Conservation (phyloP, 2,113 vertebrate genomes). For the Lepisosteus oculatus region DNA sequence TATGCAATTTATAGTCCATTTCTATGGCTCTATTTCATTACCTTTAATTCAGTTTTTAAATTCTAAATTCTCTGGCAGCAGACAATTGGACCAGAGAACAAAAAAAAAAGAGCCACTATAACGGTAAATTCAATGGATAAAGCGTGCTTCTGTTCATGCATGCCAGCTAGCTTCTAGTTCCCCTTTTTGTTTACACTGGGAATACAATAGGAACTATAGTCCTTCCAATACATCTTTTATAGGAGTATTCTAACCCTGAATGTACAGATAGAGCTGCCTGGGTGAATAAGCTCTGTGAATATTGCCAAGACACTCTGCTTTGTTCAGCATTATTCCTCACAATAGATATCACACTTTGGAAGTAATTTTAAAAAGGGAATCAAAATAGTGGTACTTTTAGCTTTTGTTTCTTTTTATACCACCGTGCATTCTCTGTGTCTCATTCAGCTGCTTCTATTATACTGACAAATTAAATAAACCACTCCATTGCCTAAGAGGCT, state of each 20-base stretch:
- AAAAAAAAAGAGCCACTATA: constrained; percentile 59
- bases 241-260: constrained; percentile 86
- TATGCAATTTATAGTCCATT: too few relatives aligned
- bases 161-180: constrained; percentile 83
- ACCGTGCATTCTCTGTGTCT: constrained; percentile 82
- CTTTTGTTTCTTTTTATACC: constrained; percentile 90
- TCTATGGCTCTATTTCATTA: too few relatives aligned
- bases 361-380: constrained; percentile 97
- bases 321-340: constrained; percentile 90
- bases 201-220: constrained; percentile 86
- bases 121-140: constrained; percentile 70
- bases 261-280: constrained; percentile 79
- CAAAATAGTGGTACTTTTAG: constrained; percentile 97
- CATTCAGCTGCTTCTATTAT: constrained; percentile 92
- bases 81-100: constrained; percentile 20
- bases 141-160: constrained; percentile 73
- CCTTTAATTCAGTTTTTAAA: neutral
- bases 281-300: constrained; percentile 89
- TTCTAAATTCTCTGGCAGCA: constrained; percentile 6
- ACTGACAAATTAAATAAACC: constrained; percentile 99
- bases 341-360: constrained; percentile 98
- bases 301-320: constrained; percentile 92
- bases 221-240: constrained; percentile 87
- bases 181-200: constrained; percentile 91
- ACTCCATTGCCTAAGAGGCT: constrained; percentile 80